Base-by-base conservation (phyloP, 2,797 vertebrate species). In the Microctenopoma lineatum region DNA sequence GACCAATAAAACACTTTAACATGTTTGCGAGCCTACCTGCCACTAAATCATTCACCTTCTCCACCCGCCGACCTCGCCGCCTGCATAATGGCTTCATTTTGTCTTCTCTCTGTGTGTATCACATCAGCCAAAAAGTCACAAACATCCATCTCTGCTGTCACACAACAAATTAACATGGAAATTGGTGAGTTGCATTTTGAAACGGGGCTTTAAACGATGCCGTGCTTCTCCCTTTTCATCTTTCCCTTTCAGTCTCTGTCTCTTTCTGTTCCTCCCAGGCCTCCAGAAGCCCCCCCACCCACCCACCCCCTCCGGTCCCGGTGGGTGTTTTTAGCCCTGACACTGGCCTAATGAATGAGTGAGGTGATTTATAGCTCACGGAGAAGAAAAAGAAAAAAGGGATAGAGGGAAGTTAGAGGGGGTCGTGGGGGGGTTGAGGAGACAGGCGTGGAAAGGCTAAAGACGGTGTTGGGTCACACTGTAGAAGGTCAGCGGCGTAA, bases 161-260 rank as follows among this genome's bases (percentile, higher is more conserved):
- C 27, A 0, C 21, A 32, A 58, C 81, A 87, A 90, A 94, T 94
- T 91, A 93, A 93, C 92, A 94, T 93, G 91, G 92, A 94, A 93
- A 94, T 93, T 93, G 88, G 84, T 75, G 83, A 83, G 73, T 85
- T 86, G 80, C 87, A 82, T 91, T 90, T 87, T 80, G 73, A 75
- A 89, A 83, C 55, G 59, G 45, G 36, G 54, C 66, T 80, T 74
- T 68, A 73, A 86, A 86, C 46, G 59, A 80, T 2, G 29, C 60
- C 47, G 0, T 70, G 61, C 54, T 75, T 69, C 21, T 84, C 75
- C 73, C 59, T 70, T 66, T 65, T 66, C 66, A 77, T 59, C 50
- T 57, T 50, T 68, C 52, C 64, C 44, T 66, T 64, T 79, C 63
- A 58, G 53, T 62, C 53, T 64, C 47, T 73, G 70, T 54, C 77